Conservation (phyloP, 2,888 invertebrate genomes). For the Euplexia lucipara region DNA sequence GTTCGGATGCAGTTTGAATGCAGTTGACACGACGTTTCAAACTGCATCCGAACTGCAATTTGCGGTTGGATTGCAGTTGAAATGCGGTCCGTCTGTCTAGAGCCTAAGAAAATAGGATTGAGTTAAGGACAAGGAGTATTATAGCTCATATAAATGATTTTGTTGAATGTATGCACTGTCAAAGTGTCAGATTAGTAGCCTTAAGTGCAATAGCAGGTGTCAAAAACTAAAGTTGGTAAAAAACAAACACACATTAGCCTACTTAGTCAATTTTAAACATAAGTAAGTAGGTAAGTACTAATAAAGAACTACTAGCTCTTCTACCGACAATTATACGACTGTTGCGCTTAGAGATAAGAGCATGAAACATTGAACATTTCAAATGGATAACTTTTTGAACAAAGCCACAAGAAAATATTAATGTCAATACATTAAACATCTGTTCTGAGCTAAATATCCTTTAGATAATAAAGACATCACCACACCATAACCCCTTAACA, state of each 20-base stretch:
- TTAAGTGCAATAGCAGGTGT: background rate
- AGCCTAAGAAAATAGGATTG: no score
- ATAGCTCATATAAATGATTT: no score
- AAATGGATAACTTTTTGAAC: conserved; percentile 23
- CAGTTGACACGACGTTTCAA: no score
- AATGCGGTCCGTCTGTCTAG: no score
- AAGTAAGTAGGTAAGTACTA: no score
- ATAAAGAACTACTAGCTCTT: background rate
- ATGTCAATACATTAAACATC: conserved; percentile 25
- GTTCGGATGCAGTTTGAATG: no score
- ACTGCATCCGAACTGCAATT: no score
- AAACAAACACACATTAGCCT: no score
- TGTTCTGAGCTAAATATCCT: conserved; percentile 17
- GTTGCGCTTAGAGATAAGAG: conserved; percentile 17
- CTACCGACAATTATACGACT: background rate
- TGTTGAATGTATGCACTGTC: background rate
- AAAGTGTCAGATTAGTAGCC: conserved; percentile 1
- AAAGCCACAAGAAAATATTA: conserved; percentile 18
- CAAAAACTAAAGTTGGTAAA: background rate
- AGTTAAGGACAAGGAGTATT: no score
- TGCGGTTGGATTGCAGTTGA: no score
- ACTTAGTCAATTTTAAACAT: no score
- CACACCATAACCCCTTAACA: conserved; percentile 20
- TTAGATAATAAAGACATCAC: conserved; percentile 49
- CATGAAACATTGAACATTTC: conserved; percentile 17